Conservation (phyloP, 1,140 invertebrate genomes). For the Drosophila ohnishii region DNA sequence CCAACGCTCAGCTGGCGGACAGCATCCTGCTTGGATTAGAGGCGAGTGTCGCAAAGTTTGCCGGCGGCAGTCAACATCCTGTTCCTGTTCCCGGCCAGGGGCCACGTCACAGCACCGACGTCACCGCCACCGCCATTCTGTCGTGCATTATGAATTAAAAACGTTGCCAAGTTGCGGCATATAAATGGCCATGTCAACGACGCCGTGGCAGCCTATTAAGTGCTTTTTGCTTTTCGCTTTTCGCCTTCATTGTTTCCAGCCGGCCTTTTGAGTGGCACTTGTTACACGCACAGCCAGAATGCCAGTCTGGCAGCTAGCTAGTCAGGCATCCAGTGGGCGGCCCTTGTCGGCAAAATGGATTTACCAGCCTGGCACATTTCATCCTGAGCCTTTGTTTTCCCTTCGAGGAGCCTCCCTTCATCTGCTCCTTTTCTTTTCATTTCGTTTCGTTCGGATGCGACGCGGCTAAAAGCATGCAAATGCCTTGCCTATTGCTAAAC, state of each 20-base stretch:
- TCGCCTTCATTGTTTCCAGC: conserved; percentile 51
- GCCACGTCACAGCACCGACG: conserved; percentile 15
- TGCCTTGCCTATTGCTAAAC: conserved; percentile 54
- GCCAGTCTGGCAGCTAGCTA: conserved; percentile 14
- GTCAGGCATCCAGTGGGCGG: conserved; percentile 19
- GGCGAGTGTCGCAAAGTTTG: conserved; percentile 44
- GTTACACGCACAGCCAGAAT: conserved; percentile 53
- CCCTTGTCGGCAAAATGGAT: conserved; percentile 49
- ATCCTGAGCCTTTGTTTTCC: conserved; percentile 23
- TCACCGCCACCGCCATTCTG: conserved; percentile 3
- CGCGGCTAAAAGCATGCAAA: conserved; percentile 66
- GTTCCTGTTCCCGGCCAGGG: conserved; percentile 12
- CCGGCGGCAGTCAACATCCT: conserved; percentile 43
- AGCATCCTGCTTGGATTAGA: conserved; percentile 40
- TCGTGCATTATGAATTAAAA: conserved; percentile 71
- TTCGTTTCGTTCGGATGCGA: conserved; percentile 4
- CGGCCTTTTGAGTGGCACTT: conserved; percentile 65
- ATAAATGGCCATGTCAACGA: conserved; percentile 64
- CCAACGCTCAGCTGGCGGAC: conserved; percentile 24
- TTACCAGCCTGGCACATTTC: conserved; percentile 37
- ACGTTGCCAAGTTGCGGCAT: conserved; percentile 58
- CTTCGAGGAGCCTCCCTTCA: neutral
- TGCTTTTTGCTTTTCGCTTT: conserved; percentile 55
- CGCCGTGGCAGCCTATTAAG: conserved; percentile 62
- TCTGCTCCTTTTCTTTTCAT: neutral